A percentile compares a stretch with the other conserved stretches of the same genome.
Evolutionary conservation across 2,113 vertebrate species (phyloP).

Genomic region (Cranoglanis bouderius): DNA sequence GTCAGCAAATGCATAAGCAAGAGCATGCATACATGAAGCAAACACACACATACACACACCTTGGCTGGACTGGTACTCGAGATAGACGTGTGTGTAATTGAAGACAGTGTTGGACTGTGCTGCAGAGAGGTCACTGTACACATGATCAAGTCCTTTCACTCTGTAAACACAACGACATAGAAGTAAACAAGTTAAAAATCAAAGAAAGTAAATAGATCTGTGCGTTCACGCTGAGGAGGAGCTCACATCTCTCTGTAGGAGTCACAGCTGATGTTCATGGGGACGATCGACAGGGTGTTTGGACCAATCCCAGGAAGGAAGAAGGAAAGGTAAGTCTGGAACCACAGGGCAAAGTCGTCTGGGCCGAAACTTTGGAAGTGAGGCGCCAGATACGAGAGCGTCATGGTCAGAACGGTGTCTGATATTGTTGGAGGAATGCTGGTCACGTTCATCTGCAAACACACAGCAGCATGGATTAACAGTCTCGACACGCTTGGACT

Average conservation of each 20-base stretch:
- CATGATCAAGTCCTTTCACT: background rate
- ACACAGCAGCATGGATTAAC: background rate
- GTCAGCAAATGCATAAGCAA: too few relatives aligned
- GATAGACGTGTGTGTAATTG: slow-evolving; percentile 48
- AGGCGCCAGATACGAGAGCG: slow-evolving; percentile 53
- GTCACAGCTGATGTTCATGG: slow-evolving; percentile 59
- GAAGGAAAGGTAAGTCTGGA: slow-evolving; percentile 54
- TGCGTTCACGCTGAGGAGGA: background rate
- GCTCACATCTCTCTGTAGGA: slow-evolving; percentile 58
- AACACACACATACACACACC: slow-evolving; percentile 34
- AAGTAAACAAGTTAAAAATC: background rate
- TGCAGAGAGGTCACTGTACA: slow-evolving; percentile 15
- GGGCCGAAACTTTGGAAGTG: slow-evolving; percentile 49
- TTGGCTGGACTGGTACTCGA: slow-evolving; percentile 31
- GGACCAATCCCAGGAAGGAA: slow-evolving; percentile 53
- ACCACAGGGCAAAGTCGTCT: slow-evolving; percentile 55
- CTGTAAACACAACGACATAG: slow-evolving; percentile 40
- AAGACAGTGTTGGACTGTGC: slow-evolving; percentile 37
- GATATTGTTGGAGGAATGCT: background rate
- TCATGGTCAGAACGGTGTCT: slow-evolving; percentile 50
- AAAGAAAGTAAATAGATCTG: background rate
- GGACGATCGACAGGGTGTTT: slow-evolving; percentile 48
- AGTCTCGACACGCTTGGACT: background rate
- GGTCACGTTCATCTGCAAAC: background rate
- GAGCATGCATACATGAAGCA: too few relatives aligned